A percentile compares a stretch with the other conserved stretches of the same genome.
Conservation (phyloP, 2,888 invertebrate genomes). For the Diabrotica balteata region DNA sequence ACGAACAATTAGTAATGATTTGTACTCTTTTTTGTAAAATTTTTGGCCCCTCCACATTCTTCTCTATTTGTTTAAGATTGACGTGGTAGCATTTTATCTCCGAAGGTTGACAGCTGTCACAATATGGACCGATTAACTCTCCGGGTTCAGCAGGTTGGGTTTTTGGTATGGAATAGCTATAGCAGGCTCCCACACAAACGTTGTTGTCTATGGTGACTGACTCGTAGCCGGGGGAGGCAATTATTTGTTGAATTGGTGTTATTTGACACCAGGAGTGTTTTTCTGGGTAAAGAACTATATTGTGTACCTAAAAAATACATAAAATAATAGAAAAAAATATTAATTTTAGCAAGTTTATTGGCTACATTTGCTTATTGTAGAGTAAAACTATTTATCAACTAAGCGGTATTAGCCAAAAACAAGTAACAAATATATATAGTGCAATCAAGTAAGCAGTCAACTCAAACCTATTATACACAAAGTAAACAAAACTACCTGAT, state of each 20-base stretch:
- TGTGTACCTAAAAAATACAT: slow-evolving; percentile 65
- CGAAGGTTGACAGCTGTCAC: slow-evolving; percentile 74
- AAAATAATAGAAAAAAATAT: not conserved
- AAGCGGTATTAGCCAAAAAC: too few relatives aligned
- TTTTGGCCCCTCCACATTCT: slow-evolving; percentile 62
- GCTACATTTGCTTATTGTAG: too few relatives aligned
- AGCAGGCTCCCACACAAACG: slow-evolving; percentile 75
- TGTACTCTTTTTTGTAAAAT: slow-evolving; percentile 69
- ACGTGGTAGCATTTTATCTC: slow-evolving; percentile 72
- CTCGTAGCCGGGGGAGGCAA: slow-evolving; percentile 70
- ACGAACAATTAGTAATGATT: slow-evolving; percentile 72
- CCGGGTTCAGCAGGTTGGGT: slow-evolving; percentile 73
- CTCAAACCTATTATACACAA: too few relatives aligned
- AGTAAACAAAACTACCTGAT: too few relatives aligned
- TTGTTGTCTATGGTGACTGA: slow-evolving; percentile 73
- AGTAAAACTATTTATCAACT: too few relatives aligned
- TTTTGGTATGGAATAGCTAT: slow-evolving; percentile 73
- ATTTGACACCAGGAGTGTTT: slow-evolving; percentile 76
- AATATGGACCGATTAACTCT: slow-evolving; percentile 70
- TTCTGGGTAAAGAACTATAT: slow-evolving; percentile 73
- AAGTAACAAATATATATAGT: too few relatives aligned
- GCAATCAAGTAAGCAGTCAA: too few relatives aligned
- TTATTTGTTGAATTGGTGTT: slow-evolving; percentile 72
- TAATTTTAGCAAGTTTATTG: too few relatives aligned
- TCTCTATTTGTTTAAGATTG: slow-evolving; percentile 64